Base-by-base conservation (phyloP, 2,797 vertebrate genomes). In the Phrynocephalus forsythii region DNA sequence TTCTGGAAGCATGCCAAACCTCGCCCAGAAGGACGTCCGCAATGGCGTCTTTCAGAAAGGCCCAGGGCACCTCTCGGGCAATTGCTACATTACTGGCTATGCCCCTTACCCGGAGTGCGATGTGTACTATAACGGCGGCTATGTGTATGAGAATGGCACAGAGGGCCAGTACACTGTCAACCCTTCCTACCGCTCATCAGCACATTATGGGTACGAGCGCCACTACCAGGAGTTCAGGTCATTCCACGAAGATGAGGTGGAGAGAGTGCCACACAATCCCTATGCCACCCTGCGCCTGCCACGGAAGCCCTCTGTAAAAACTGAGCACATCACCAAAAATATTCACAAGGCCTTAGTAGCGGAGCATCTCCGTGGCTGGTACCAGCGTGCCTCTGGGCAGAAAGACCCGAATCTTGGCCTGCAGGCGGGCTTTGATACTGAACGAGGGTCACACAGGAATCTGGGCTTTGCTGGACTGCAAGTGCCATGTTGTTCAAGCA, bases 1-100 rank as follows among this genome's bases (percentile, higher is more conserved):
- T 94, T 98, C 98, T 0, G 99, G 99, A 16, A 99, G 99, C 92
- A 99, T 99, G 99, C 99, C 99, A 28, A 99, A 99, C 93, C 96
- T 99, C 68, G 97, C 98, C 8, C 98, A 98, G 50, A 97, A 97
- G 15, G 98, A 99, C 7, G 6, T 93, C 56, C 96, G 97, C 80
- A 96, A 97, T 22, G 95, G 97, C 0, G 85, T 94, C 91, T 97
- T 97, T 92, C 96, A 97, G 78, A 96, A 96, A 28, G 96, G 48
- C 9, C 94, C 95, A 44, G 97, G 97, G 24, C 98, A 98, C 48
- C 96, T 97, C 80, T 96, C 98, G 0, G 97, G 98, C 0, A 97
- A 96, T 83, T 99, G 98, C 94, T 99, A 98, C 9, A 97, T 99
- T 71, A 90, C 98, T 0, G 98, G 98, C 13, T 99, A 98, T 83